Base-by-base conservation (phyloP, 2,888 invertebrate species). In the Torymus texanus region DNA sequence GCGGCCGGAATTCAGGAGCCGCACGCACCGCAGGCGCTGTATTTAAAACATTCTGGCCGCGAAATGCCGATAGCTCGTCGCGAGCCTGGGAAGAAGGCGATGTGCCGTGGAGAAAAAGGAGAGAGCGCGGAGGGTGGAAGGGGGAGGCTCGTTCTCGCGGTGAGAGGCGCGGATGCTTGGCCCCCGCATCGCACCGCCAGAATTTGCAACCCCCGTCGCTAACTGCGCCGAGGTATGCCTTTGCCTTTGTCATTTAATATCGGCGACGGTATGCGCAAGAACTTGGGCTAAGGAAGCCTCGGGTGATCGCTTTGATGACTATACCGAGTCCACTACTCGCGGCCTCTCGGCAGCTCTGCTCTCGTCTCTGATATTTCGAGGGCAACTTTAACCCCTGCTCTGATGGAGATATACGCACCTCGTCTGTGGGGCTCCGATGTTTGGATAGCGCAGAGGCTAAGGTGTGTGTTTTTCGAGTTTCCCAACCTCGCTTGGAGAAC, bases 201-300 rank as follows among this genome's bases (percentile, higher is more conserved):
- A 89, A 89, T 89, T 89, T 83, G 62, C 59, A 67, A 85, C 85
- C 86, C 87, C 84, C 85, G 41, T 41, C 8, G 85, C 84, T 80
- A 67, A 73, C 67, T 81, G 79, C 84, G 82, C 84, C 81, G 81
- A 86, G 90, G 90, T 90, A 90, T 90, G 88, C 90, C 89, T 90
- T 90, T 90, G 90, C 87, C 90, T 90, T 90, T 90, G 90, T 90
- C 90, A 89, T 90, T 89, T 89, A 89, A 90, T 90, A 90, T 89
- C 87, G 87, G 87, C 86, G 84, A 87, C 84, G 90, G 90, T 88
- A 90, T 90, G 90, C 41, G 41, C 85, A 83, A 86, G 86, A 86
- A 86, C 85, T 83, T 84, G 82, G 41, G 83, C 83, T 87, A 87
- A 89, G 87, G 87, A 88, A 90, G 89, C 90, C 90, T 88, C 88